These are phyloP conservation scores for Ceratoteleas bidentatus DNA, from an alignment of 1,140 invertebrate species.

Conservation along the genomic window DNA sequence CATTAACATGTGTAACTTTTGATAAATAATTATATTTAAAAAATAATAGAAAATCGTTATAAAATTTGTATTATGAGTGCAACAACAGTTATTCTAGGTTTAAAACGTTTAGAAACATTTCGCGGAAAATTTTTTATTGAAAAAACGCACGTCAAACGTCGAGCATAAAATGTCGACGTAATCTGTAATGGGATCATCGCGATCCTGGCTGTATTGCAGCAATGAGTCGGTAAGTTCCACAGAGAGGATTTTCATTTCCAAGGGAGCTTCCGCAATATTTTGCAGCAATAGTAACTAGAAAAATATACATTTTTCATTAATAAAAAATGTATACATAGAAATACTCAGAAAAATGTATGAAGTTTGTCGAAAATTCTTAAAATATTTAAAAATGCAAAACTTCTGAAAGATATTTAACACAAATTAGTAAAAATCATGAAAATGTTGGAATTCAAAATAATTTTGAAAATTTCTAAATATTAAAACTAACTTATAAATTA, in stretches of 20 bases:
- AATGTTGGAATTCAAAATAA: too few species aligned
- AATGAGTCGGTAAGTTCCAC: slow-evolving; percentile 59
- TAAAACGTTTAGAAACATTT: background rate
- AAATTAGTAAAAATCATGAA: too few species aligned
- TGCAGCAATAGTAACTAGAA: slow-evolving; percentile 57
- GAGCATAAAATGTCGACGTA: slow-evolving; percentile 62
- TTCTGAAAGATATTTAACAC: too few species aligned
- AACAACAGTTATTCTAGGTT: slow-evolving; percentile 6
- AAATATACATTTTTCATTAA: slow-evolving; percentile 18
- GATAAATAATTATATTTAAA: too few species aligned
- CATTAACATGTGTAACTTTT: too few species aligned
- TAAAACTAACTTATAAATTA: too few species aligned
- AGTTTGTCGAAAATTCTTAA: too few species aligned
- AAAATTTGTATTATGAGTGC: too few species aligned
- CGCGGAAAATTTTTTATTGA: background rate
- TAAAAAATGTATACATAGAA: slow-evolving; percentile 31
- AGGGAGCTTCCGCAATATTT: slow-evolving; percentile 41
- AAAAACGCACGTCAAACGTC: slow-evolving; percentile 65
- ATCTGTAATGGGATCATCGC: slow-evolving; percentile 39
- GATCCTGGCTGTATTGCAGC: slow-evolving; percentile 39
- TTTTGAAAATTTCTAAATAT: too few species aligned
- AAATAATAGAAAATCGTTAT: too few species aligned
- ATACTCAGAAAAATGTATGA: slow-evolving; percentile 24
- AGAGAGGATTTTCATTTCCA: slow-evolving; percentile 55
- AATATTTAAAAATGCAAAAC: too few species aligned